A percentile compares a stretch with the other conserved stretches of the same genome.
Conservation (phyloP, 2,888 invertebrate genomes). For the Prosapia bicincta region DNA sequence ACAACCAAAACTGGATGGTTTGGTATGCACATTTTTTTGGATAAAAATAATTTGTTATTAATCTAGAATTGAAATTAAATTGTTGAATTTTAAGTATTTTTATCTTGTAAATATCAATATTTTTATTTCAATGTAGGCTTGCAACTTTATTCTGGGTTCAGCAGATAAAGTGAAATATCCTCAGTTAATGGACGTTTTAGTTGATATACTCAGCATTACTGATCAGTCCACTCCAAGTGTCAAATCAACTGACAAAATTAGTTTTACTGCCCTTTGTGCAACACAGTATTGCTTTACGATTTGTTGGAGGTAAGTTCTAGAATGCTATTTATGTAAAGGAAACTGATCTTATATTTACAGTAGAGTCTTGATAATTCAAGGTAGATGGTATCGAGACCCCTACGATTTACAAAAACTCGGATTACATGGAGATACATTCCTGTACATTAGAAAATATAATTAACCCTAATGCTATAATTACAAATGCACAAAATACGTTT, state of each 20-base stretch:
- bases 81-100: not conserved
- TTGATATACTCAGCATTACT: slow-evolving; percentile 77
- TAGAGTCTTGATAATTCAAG: no score
- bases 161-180: slow-evolving; percentile 90
- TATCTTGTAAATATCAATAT: no score
- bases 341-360: no score
- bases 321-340: no score
- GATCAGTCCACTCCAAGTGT: slow-evolving; percentile 45
- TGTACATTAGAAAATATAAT: no score
- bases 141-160: slow-evolving; percentile 90
- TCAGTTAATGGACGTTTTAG: slow-evolving; percentile 77
- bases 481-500: no score
- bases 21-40: slow-evolving; percentile 47
- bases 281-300: slow-evolving; percentile 89
- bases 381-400: no score
- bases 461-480: no score
- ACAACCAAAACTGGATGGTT: slow-evolving; percentile 83
- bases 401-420: no score
- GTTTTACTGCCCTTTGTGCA: slow-evolving; percentile 68
- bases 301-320: slow-evolving; percentile 74
- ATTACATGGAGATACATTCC: no score
- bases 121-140: slow-evolving; percentile 56
- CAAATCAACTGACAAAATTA: slow-evolving; percentile 51
- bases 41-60: no score
- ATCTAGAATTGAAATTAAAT: no score